A percentile compares a stretch with the other conserved stretches of the same genome.
Conservation (phyloP, 1,140 invertebrate species). For the Bactericera cockerelli region DNA sequence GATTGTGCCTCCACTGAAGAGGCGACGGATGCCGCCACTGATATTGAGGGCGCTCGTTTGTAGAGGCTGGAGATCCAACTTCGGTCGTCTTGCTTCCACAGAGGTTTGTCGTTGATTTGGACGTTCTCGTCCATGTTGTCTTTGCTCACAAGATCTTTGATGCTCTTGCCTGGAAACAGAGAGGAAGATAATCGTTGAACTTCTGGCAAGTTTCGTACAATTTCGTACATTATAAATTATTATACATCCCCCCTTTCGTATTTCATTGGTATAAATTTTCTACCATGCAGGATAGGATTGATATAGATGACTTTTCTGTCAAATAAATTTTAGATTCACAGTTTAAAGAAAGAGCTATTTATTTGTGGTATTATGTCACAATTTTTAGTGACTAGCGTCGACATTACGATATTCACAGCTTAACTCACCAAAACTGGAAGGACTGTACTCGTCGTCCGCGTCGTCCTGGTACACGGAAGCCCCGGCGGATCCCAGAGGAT, state of each 20-base stretch:
- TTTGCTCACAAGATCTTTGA: slow-evolving; percentile 1
- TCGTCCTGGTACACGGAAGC: background rate
- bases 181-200: too few relatives aligned
- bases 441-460: background rate
- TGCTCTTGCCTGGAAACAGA: background rate
- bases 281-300: too few relatives aligned
- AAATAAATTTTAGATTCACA: too few relatives aligned
- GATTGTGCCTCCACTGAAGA: background rate
- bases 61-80: background rate
- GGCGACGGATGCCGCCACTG: background rate
- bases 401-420: too few relatives aligned
- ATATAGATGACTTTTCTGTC: too few relatives aligned
- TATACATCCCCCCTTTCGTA: too few relatives aligned
- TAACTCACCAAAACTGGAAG: slow-evolving; percentile 2
- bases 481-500: background rate
- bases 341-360: too few relatives aligned
- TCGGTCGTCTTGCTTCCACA: background rate
- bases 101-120: background rate
- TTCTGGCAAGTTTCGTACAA: too few relatives aligned
- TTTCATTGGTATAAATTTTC: too few relatives aligned
- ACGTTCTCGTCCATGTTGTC: slow-evolving; percentile 6
- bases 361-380: too few relatives aligned
- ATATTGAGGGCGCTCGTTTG: background rate
- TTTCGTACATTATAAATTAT: too few relatives aligned
- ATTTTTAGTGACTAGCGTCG: too few relatives aligned